Evolutionary conservation across 2,113 vertebrate species (phyloP), one percentile per base, ranked within the genome.

Genomic region (Octodon degus): DNA sequence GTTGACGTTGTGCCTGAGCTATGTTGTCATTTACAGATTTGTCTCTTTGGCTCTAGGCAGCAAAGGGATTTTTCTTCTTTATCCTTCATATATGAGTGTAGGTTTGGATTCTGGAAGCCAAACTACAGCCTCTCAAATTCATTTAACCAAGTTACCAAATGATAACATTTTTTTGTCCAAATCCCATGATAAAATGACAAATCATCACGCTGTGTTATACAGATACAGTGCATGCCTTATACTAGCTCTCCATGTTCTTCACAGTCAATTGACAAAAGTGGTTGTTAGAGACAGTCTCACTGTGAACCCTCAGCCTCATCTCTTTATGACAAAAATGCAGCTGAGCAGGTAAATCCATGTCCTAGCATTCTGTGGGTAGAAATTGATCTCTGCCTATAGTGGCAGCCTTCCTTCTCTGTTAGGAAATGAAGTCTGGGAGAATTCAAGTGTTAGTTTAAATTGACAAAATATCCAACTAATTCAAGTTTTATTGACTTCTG

Each of bases 361-460:
- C 89, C 96, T 60, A 58, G 9, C 7, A 24, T 65, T 79, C 95
- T 93, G 32, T 86, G 86, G 34, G 22, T 84, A 95, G 68, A 84
- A 68, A 91, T 91, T 91, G 95, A 27, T 94, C 80, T 91, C 96
- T 96, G 85, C 92, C 89, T 85, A 94, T 87, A 85, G 80, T 93
- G 93, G 80, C 70, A 94, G 88, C 86, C 83, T 89, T 55, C 82
- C 88, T 96, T 97, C 95, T 97, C 93, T 97, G 94, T 90, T 94
- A 91, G 74, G 94, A 96, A 94, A 76, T 50, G 40, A 90, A 95
- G 89, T 96, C 47, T 0, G 50, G 95, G 93, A 90, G 97, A 96
- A 92, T 93, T 96, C 77, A 95, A 65, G 97, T 95, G 88, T 96
- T 96, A 96, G 94, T 50, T 84, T 97, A 91, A 97, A 98, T 89